Base-by-base conservation (phyloP, 2,797 vertebrate genomes). In the Sus cebifrons region DNA sequence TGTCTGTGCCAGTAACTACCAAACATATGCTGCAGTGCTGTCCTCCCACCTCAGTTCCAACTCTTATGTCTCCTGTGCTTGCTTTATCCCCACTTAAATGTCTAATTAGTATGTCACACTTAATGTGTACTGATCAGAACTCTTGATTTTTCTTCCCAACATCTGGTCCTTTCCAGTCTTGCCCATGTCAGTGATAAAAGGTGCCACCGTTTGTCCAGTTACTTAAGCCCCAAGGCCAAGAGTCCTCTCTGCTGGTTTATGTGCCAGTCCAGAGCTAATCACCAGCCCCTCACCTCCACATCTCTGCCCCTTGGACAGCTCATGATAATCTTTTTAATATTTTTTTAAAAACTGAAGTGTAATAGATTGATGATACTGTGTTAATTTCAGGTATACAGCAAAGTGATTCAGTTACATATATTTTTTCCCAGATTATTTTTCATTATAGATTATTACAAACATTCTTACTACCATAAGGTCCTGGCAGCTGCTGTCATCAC, bases 101-200 rank as follows among this genome's bases (percentile, higher is more conserved):
- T 86, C 32, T 36, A 5, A 16, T 49, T 82, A 44, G 3, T 67
- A 27, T 94, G 40, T 88, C 32, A 94, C 6, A 60, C 4, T 32
- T 91, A 78, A 52, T 49, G 58, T 44, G 29, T 70, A n/a, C 25
- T 68, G 62, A 92, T 21, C 56, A 93, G 20, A 89, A 36, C 15
- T 40, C 70, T 40, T 65, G 58, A 56, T 77, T 88, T 94, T 94
- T 71, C 78, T 92, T 49, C 36, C 27, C 86, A 40, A 86, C 12
- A 54, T 64, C 23, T 91, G 64, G 23, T 82, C 56, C 23, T 88
- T 84, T 86, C 27, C 15, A 15, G 13, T 93, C 20, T 94, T 93
- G 16, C 16, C 62, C 60, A 2, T 25, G 60, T 70, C 25, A 44
- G 58, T 77, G 49, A 83, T 77, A 56, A 84, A 87, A 96, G 40